These are phyloP conservation scores for Tetramorium parvispinum DNA, from an alignment of 1,140 invertebrate genomes.

Conservation along the genomic window DNA sequence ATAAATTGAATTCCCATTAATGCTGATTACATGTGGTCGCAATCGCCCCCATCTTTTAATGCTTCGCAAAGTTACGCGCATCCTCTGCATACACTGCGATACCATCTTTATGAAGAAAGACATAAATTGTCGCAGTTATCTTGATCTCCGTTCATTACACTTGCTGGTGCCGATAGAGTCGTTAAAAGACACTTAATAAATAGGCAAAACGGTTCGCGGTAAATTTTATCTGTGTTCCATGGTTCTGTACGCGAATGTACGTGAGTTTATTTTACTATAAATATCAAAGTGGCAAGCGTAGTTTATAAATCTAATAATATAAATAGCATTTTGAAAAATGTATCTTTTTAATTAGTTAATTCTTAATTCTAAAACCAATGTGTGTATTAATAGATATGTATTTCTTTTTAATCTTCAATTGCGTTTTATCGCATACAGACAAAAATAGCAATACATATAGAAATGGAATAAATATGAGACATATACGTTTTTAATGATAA, in stretches of 20 bases:
- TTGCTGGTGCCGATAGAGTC: constrained; percentile 67
- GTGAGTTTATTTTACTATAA: neutral
- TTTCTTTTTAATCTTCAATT: neutral
- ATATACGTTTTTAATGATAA: constrained; percentile 1
- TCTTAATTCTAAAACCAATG: neutral
- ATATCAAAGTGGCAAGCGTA: neutral
- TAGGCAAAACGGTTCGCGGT: constrained; percentile 49
- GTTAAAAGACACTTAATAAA: constrained; percentile 73
- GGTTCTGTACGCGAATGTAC: neutral
- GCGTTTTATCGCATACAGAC: neutral
- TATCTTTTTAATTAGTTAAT: neutral
- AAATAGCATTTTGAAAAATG: neutral
- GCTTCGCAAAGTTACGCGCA: constrained; percentile 12
- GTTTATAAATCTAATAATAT: neutral
- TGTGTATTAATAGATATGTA: neutral
- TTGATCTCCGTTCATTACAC: constrained; percentile 62
- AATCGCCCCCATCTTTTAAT: constrained; percentile 43
- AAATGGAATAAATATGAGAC: neutral
- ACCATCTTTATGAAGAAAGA: constrained; percentile 66
- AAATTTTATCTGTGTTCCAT: constrained; percentile 45
- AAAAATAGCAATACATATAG: neutral
- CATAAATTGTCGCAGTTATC: constrained; percentile 70
- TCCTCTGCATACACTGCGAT: constrained; percentile 49
- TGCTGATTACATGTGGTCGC: constrained; percentile 47
- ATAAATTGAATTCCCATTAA: constrained; percentile 71